A percentile compares a stretch with the other conserved stretches of the same genome.
Conservation (phyloP, 2,797 vertebrate genomes). For the Apogon hyalosoma region DNA sequence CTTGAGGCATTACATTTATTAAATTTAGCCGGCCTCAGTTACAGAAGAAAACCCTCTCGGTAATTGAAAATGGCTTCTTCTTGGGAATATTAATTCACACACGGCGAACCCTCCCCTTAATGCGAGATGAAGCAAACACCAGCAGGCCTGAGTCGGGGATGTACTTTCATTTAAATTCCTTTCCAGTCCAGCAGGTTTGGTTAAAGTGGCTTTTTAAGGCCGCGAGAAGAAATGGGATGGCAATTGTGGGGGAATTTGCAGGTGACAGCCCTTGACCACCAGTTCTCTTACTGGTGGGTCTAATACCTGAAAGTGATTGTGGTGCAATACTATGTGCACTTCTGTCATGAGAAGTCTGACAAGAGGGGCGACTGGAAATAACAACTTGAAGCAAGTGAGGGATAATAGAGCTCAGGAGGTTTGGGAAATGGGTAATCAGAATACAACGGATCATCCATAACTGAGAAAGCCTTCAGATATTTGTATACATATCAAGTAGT, state of each 20-base stretch:
- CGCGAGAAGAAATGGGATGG: conserved; percentile 46
- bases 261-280: conserved; percentile 64
- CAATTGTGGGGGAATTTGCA: conserved; percentile 58
- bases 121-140: conserved; percentile 21
- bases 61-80: conserved; percentile 69
- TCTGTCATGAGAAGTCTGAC: conserved; percentile 44
- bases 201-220: conserved; percentile 54
- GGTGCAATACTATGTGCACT: conserved; percentile 32
- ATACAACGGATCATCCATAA: conserved; percentile 14
- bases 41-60: conserved; percentile 50
- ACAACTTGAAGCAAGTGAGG: conserved; percentile 35
- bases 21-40: conserved; percentile 53
- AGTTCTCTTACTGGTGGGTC: conserved; percentile 36
- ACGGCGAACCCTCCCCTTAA: conserved; percentile 12
- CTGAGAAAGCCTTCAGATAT: conserved; percentile 24
- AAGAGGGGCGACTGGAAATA: conserved; percentile 26
- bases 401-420: conserved; percentile 41
- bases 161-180: conserved; percentile 64
- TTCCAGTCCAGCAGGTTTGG: conserved; percentile 65
- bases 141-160: conserved; percentile 21
- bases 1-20: conserved; percentile 61
- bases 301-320: conserved; percentile 45
- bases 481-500: conserved; percentile 4
- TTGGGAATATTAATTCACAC: conserved; percentile 62
- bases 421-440: conserved; percentile 33